Evolutionary conservation across 2,888 invertebrate species (phyloP), one percentile per base, ranked within the genome.

Genomic region (Xestobium rufovillosum): DNA sequence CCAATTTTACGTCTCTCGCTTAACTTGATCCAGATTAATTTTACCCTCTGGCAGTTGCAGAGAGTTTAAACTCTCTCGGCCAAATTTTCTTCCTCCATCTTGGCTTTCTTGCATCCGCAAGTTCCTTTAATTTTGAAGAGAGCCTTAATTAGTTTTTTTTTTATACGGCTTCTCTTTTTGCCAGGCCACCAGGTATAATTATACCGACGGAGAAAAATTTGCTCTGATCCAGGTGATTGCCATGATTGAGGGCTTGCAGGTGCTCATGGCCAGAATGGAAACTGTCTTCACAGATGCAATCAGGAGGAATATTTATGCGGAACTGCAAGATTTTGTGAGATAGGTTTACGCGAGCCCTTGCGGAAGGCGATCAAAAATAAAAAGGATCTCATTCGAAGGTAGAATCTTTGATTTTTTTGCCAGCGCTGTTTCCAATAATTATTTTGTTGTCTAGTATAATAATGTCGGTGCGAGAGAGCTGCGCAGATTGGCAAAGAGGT

Each of bases 201-300:
- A 98, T 64, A 87, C 85, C 0, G 86, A 89, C 2, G 94, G 92
- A 55, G 98, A 98, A 68, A 98, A 98, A 61, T 91, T 92, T 68
- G 96, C 96, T 0, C 70, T 98, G 52, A 95, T 98, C 44, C 96
- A 97, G 69, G 91, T 96, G 11, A 95, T 98, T 50, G 95, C 96
- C 0, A 97, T 97, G 95, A 95, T 98, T 53, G 98, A 98, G 66
- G 96, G 96, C 0, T 72, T 98, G 3, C 97, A 98, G 65, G 90
- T 91, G 14, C 70, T 96, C 34, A 91, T 98, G 89, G 87, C 94
- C 1, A 75, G 94, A 26, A 96, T 97, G 83, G 97, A 98, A 70
- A 89, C 92, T 0, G 92, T 95, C n/a, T 83, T 92, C 52, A 85
- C 86, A 37, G 88, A 89, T 61, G 88, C 90, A 2, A 90, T 92